Conservation (phyloP, 2,113 vertebrate genomes). For the Coreoperca whiteheadi region DNA sequence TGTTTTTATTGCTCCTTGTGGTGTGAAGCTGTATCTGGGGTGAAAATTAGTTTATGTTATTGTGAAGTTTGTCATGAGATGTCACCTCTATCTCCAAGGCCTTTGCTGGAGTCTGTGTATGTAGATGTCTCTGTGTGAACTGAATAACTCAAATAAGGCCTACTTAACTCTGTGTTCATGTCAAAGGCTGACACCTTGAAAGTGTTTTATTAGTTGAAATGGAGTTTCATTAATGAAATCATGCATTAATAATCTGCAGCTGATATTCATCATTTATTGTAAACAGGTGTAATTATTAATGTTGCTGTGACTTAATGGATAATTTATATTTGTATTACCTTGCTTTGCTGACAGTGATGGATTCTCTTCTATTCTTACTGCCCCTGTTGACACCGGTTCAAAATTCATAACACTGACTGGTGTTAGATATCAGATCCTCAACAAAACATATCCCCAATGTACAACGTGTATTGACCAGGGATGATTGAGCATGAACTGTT, state of each 20-base stretch:
- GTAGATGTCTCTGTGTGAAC: neutral
- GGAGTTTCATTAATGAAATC: neutral
- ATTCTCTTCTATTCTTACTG: constrained; percentile 8
- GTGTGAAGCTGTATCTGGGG: neutral
- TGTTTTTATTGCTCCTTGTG: neutral
- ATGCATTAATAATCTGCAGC: neutral
- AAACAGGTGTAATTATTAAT: neutral
- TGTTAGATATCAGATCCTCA: constrained; percentile 14
- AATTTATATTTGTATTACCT: neutral
- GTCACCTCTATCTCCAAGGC: neutral
- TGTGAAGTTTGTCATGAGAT: constrained; percentile 3
- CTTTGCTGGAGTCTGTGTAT: neutral
- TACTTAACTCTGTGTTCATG: constrained; percentile 2
- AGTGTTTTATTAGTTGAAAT: neutral
- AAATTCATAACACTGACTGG: neutral
- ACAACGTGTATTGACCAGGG: neutral
- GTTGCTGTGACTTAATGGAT: neutral
- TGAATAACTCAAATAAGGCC: constrained; percentile 8
- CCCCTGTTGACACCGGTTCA: neutral
- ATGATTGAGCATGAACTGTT: neutral
- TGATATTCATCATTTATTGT: neutral
- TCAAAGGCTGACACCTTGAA: neutral
- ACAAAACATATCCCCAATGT: neutral
- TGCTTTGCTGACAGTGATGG: neutral
- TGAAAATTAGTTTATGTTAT: neutral